Base-by-base conservation (phyloP, 2,888 invertebrate species). In the Pelosia muscerda region DNA sequence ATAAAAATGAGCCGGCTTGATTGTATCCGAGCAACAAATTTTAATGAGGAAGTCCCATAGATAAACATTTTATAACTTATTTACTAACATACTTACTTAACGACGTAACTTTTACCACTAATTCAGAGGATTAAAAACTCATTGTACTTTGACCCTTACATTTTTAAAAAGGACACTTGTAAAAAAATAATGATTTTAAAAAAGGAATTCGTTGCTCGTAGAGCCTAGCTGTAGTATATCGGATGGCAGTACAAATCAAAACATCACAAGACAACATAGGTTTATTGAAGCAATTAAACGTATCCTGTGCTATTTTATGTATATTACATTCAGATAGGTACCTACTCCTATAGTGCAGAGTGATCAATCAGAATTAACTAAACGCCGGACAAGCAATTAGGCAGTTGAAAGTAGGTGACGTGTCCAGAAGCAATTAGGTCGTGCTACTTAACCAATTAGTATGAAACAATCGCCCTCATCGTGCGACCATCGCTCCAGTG, bases 391-490 rank as follows among this genome's bases (percentile, higher is more conserved):
- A 70, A 63, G 73, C 76, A 75, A 81, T 80, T 80, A 77, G 72
- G 72, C 76, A 72, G 69, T 59, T 70, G 76, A 59, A 60, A 75
- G 70, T 69, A 78, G 73, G 86, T 94, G 87, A 89, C 94, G 92
- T 94, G 94, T 88, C 88, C 86, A 82, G 77, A 68, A 75, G 79
- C 94, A 91, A 94, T 95, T 94, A 94, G 91, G 84, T 83, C 84
- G 87, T 81, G 86, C 90, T 94, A 92, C 92, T 94, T 94, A 92
- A 93, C 92, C 95, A 94, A 94, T 94, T 94, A 94, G 90, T 70
- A 66, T 42, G 89, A 93, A 93, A 94, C 94, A 93, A 94, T 94
- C 89, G 88, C 94, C 94, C 94, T 83, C 92, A 94, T 94, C 78
- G 87, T 84, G 85, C 81, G 82, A 81, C 77, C 80, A 11, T n/a